Conservation (phyloP, 2,113 vertebrate species). For the Megaleporinus macrocephalus region DNA sequence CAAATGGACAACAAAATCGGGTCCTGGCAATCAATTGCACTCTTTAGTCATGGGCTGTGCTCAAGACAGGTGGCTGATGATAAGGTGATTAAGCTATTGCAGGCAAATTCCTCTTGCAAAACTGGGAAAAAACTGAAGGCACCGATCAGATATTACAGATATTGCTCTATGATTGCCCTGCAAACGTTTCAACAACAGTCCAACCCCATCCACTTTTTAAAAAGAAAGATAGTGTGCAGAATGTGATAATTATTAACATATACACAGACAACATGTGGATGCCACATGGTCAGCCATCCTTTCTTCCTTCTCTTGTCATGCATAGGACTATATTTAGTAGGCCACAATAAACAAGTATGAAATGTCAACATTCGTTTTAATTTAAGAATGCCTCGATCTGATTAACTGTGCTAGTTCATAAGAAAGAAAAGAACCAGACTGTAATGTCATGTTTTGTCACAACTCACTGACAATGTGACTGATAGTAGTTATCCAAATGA, state of each 20-base stretch:
- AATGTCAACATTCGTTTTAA: no score
- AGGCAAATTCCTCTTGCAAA: neutral
- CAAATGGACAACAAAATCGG: neutral
- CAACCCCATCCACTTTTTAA: neutral
- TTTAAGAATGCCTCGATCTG: no score
- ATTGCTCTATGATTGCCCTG: neutral
- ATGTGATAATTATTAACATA: conserved; percentile 7
- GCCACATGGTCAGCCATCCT: neutral
- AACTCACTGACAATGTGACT: no score
- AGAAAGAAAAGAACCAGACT: no score
- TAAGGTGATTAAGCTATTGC: neutral
- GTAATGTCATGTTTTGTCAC: no score
- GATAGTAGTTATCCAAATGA: no score
- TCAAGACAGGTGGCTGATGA: neutral
- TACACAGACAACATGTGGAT: neutral
- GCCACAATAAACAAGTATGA: neutral
- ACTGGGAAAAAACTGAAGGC: neutral
- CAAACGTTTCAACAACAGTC: neutral
- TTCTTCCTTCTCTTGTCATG: neutral
- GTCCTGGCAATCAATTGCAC: neutral
- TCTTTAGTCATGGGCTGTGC: neutral
- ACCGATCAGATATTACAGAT: conserved; percentile 1
- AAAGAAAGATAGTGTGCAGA: neutral
- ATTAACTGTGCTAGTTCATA: no score
- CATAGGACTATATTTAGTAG: neutral